Conservation (phyloP, 2,888 invertebrate species). For the Schizaphis graminum region DNA sequence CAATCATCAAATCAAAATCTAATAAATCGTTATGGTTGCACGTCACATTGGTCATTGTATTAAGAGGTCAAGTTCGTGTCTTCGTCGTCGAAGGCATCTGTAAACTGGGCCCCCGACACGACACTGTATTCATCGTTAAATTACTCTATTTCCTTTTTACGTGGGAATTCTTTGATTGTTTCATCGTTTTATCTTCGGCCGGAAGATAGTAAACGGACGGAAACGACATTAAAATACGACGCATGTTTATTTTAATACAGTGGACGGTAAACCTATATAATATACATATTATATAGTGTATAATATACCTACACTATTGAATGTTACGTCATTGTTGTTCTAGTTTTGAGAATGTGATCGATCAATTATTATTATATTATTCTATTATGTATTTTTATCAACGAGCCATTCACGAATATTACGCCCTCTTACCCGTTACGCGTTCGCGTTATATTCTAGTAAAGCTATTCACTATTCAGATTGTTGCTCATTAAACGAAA, state of each 20-base stretch:
- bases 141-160: neutral
- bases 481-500: conserved; percentile 51
- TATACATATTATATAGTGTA: neutral
- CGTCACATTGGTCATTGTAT: neutral
- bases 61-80: conserved; percentile 50
- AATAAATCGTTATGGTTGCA: conserved; percentile 21
- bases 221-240: neutral
- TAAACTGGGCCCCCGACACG: neutral
- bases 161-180: neutral
- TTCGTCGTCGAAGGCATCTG: conserved; percentile 38
- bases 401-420: conserved; percentile 36
- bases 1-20: neutral
- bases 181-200: conserved; percentile 43
- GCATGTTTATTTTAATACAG: neutral
- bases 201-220: conserved; percentile 35
- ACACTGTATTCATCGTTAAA: neutral
- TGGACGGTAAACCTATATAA: neutral
- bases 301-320: neutral
- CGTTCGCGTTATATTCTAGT: conserved; percentile 42
- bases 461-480: conserved; percentile 19
- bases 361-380: conserved; percentile 42
- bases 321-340: conserved; percentile 44
- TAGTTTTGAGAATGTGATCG: conserved; percentile 35
- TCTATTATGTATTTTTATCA: neutral
- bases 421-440: conserved; percentile 58